phyloP scores from a whole-genome alignment of 2,113 vertebrate genomes.

The Pteropus alecto region DNA sequence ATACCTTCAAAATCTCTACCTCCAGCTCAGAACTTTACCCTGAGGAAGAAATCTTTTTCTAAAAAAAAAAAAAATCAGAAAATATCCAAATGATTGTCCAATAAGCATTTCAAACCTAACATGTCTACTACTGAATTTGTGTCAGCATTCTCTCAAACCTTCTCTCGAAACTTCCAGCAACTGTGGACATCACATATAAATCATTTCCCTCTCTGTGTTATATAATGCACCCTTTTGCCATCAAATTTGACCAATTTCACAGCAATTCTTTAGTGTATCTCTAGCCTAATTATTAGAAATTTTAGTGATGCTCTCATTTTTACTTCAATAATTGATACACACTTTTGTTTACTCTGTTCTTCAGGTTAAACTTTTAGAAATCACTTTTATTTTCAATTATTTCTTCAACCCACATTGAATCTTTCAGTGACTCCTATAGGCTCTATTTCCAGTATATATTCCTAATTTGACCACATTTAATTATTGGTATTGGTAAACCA shows the following conservation, averaged over 20 bases:
- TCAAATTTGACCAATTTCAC: background rate
- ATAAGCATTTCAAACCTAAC: background rate
- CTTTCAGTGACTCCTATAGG: background rate
- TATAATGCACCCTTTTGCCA: background rate
- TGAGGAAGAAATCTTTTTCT: background rate
- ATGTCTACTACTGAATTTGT: background rate
- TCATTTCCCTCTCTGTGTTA: background rate
- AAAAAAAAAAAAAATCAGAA: background rate
- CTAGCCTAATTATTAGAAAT: background rate
- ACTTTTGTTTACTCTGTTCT: background rate
- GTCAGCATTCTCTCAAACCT: background rate
- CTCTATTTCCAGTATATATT: background rate
- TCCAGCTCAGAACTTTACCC: background rate
- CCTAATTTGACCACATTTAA: background rate
- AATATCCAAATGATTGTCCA: background rate
- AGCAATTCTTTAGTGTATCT: background rate
- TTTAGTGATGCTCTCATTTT: background rate
- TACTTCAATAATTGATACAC: background rate
- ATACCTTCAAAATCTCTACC: background rate
- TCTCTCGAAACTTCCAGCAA: background rate
- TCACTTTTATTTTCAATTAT: background rate
- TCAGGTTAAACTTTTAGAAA: background rate
- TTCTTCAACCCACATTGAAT: background rate
- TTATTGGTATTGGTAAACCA: background rate
- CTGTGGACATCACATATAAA: background rate